Evolutionary conservation across 2,797 vertebrate species (phyloP).

Genomic region (Chaetophractus vellerosus): DNA sequence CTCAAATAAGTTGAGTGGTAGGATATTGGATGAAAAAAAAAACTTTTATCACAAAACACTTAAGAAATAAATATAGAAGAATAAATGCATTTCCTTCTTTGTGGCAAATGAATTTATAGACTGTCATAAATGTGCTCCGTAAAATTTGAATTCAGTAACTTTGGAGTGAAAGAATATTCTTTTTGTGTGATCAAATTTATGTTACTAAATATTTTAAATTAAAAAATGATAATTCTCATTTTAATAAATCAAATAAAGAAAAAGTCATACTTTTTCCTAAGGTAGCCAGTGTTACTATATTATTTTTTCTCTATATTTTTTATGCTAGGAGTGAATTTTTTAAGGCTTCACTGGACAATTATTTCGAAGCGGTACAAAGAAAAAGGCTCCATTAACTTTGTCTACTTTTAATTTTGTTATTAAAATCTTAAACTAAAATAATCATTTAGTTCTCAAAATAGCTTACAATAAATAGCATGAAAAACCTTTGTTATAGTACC

Average conservation of each 20-base stretch:
- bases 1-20: background rate
- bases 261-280: background rate
- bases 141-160: background rate
- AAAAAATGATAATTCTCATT: slow-evolving; percentile 15
- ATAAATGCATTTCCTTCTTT: background rate
- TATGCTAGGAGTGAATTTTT: background rate
- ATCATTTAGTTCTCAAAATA: slow-evolving; percentile 46
- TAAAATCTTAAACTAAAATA: slow-evolving; percentile 20
- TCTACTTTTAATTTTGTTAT: slow-evolving; percentile 20
- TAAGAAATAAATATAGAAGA: background rate
- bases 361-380: slow-evolving; percentile 4
- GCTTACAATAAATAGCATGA: background rate
- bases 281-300: background rate
- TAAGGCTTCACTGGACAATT: background rate
- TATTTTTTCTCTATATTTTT: background rate
- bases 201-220: slow-evolving; percentile 40
- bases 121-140: background rate
- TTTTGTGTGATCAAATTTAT: slow-evolving; percentile 29
- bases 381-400: background rate
- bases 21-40: background rate
- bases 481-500: background rate
- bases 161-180: background rate
- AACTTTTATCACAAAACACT: background rate
- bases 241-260: background rate
- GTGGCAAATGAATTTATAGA: background rate